Evolutionary conservation across 2,113 vertebrate genomes (phyloP), one percentile per base, ranked within the genome.

Genomic region (Talpa occidentalis): DNA sequence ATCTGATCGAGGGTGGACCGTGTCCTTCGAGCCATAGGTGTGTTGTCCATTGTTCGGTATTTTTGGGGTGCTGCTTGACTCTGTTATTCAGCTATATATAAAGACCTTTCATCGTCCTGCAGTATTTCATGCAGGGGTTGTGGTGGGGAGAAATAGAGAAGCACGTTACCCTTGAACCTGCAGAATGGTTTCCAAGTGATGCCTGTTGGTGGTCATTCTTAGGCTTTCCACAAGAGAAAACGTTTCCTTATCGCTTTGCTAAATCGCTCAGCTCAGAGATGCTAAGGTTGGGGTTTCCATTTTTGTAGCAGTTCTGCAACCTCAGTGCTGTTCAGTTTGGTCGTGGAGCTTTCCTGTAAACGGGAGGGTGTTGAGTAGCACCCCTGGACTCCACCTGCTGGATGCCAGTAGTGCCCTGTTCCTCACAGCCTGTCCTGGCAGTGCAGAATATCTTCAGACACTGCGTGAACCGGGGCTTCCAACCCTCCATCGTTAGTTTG

Each of bases 1-100:
- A 0, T 28, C 69, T 72, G 44, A 22, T 16, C 4, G 56, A 40
- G 15, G 16, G 28, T 0, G 0, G 3, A 1, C 15, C 19, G 17
- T 30, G 22, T 37, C n/a, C 32, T 60, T 56, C 14, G 15, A n/a
- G 32, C 66, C 32, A 12, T 67, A 10, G 32, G 80, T 14, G 5
- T 44, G n/a, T 69, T 10, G 6, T 32, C 35, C n/a, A 2, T 60
- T 83, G 12, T 80, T 78, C 7, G 9, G 11, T 70, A 0, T 52
- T 47, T 8, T 30, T 8, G 56, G 42, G 24, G 28, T 19, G 24
- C 28, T 76, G 76, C 54, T 67, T 78, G 32, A 28, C 35, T 59
- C 35, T 59, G 47, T 54, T 40, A 76, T 79, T 54, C 56, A 47
- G 32, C 67, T 14, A 19, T 67, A 35, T 1, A 3, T 44, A n/a